Evolutionary conservation across 2,113 vertebrate genomes (phyloP).

Genomic region (Lepus europaeus): DNA sequence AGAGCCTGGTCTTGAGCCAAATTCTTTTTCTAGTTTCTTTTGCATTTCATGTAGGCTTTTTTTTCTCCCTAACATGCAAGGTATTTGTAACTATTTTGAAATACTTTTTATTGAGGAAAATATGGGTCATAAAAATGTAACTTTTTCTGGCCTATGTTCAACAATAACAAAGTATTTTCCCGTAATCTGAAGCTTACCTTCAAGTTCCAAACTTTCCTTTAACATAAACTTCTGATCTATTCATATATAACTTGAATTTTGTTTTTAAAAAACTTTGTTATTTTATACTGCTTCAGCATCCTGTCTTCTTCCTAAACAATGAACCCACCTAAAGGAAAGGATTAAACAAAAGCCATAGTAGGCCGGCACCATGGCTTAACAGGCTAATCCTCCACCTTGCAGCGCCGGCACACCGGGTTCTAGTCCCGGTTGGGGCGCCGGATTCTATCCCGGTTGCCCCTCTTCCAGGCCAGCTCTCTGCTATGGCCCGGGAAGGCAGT

Average conservation of each 20-base stretch:
- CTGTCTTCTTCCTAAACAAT: neutral
- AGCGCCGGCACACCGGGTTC: too few relatives aligned
- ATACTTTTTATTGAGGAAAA: neutral
- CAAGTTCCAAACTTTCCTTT: neutral
- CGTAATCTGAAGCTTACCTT: neutral
- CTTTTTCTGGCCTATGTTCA: neutral
- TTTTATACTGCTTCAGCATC: neutral
- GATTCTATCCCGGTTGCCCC: too few relatives aligned
- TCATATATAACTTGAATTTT: neutral
- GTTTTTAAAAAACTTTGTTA: neutral
- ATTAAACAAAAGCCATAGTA: neutral
- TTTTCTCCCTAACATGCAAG: neutral
- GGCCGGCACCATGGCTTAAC: too few relatives aligned
- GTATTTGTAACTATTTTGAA: conserved; percentile 10
- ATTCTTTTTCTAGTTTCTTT: neutral
- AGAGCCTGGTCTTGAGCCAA: neutral
- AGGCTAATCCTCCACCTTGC: too few relatives aligned
- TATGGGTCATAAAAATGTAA: neutral
- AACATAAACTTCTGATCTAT: neutral
- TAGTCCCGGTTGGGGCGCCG: too few relatives aligned
- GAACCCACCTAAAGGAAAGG: neutral
- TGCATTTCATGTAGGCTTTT: neutral
- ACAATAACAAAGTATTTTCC: neutral
- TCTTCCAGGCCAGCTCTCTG: too few relatives aligned
- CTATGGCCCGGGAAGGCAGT: too few relatives aligned